phyloP scores from a whole-genome alignment of 2,888 invertebrate species.

The Conistra vaccinii region DNA sequence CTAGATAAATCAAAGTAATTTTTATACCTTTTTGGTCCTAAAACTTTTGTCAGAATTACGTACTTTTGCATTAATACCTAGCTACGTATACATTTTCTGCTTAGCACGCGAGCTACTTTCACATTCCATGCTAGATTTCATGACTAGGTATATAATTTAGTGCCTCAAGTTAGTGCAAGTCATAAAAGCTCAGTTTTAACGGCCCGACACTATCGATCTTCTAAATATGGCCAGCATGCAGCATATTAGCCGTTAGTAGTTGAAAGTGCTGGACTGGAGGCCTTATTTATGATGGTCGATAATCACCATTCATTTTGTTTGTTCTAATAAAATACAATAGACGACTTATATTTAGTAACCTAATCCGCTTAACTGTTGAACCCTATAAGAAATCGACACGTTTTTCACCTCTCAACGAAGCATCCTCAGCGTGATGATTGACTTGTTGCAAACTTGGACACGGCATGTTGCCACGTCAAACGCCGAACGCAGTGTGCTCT shows the following conservation, averaged over 20 bases:
- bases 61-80: neutral
- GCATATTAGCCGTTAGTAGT: slow-evolving; percentile 48
- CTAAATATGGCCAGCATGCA: slow-evolving; percentile 62
- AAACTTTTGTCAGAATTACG: no score
- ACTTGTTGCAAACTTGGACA: no score
- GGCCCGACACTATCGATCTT: slow-evolving; percentile 60
- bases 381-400: no score
- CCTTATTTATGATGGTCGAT: neutral
- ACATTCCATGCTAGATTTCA: neutral
- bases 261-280: neutral
- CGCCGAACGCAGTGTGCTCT: no score
- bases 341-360: no score
- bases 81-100: neutral
- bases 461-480: no score
- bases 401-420: no score
- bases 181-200: slow-evolving; percentile 15
- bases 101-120: neutral
- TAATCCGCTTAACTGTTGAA: no score
- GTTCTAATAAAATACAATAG: no score
- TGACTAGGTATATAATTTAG: neutral
- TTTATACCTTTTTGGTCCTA: no score
- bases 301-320: neutral
- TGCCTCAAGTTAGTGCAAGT: slow-evolving; percentile 10
- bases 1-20: no score
- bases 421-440: no score